These are phyloP conservation scores for Apis laboriosa DNA, from an alignment of 1,140 invertebrate species.

Conservation along the genomic window DNA sequence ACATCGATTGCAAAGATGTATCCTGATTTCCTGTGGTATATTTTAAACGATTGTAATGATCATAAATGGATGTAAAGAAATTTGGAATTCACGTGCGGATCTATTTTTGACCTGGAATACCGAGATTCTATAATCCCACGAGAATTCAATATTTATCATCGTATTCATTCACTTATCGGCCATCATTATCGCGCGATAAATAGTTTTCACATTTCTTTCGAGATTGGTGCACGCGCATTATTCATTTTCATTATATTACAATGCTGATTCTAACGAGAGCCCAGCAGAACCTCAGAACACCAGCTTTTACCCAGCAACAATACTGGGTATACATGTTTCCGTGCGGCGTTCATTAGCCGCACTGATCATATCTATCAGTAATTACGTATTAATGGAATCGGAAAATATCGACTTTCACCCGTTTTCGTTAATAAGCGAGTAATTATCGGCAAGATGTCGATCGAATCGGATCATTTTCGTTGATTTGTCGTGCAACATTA, in stretches of 20 bases:
- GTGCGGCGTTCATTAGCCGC: conserved; percentile 25
- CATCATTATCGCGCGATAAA: conserved; percentile 15
- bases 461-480: neutral
- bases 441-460: conserved; percentile 12
- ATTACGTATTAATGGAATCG: conserved; percentile 46
- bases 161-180: conserved; percentile 7
- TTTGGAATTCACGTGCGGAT: no score
- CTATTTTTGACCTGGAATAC: neutral
- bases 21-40: no score
- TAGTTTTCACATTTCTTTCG: conserved; percentile 13
- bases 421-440: conserved; percentile 30
- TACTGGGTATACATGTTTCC: neutral
- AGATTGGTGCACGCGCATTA: conserved; percentile 21
- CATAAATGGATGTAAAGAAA: no score
- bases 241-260: conserved; percentile 43
- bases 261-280: conserved; percentile 23
- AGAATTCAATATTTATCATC: conserved; percentile 15
- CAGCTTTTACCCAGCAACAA: conserved; percentile 26
- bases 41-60: no score
- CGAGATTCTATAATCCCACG: neutral
- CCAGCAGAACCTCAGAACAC: neutral
- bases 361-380: conserved; percentile 28
- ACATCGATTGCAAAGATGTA: no score
- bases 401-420: conserved; percentile 38
- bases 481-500: neutral